Evolutionary conservation across 2,797 vertebrate genomes (phyloP).

Genomic region (Enteromius anoplus): DNA sequence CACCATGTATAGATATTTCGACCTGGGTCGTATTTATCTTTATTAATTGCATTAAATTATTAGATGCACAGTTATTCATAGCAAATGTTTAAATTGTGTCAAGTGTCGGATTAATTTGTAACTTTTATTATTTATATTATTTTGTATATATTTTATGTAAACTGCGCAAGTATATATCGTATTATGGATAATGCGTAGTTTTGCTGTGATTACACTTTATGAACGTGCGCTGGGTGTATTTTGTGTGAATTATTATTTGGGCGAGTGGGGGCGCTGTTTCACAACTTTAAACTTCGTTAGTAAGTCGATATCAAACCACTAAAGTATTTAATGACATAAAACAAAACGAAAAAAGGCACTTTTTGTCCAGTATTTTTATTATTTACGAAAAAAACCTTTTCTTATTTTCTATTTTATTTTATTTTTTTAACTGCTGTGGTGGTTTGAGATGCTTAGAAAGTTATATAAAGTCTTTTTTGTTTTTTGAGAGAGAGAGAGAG

Average conservation of each 20-base stretch:
- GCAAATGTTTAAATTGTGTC: neutral
- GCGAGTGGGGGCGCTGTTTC: constrained; percentile 41
- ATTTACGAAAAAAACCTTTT: neutral
- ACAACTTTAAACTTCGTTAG: constrained; percentile 5
- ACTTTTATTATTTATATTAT: neutral
- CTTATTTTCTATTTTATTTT: neutral
- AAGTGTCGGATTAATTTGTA: neutral
- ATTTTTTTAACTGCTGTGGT: no score
- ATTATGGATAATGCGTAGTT: neutral
- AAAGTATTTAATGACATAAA: neutral
- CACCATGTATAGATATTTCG: neutral
- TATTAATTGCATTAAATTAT: neutral
- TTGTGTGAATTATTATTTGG: neutral
- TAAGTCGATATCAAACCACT: neutral
- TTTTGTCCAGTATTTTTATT: neutral
- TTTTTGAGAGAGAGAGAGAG: no score
- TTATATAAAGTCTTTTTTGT: neutral
- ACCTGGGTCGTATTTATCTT: neutral
- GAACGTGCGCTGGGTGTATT: neutral
- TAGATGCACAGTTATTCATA: neutral
- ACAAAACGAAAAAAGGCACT: neutral
- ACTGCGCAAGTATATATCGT: neutral
- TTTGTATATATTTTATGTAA: neutral
- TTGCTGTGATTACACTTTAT: neutral
- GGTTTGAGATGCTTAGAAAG: neutral